Conservation (phyloP, 2,113 vertebrate genomes). For the Blennius ocellaris region DNA sequence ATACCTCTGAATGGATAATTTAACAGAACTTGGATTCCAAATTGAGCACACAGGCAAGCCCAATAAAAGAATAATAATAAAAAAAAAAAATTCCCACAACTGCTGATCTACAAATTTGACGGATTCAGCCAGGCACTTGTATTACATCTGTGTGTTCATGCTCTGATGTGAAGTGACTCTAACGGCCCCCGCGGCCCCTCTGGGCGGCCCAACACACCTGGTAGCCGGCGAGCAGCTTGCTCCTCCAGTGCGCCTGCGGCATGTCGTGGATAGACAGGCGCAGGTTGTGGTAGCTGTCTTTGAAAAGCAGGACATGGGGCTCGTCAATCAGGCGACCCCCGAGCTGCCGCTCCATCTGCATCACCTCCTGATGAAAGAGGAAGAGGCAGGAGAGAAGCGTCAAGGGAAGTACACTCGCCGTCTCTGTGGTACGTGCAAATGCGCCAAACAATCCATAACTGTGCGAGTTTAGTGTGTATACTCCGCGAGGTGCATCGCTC, state of each 20-base stretch:
- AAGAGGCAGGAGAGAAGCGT: constrained; percentile 13
- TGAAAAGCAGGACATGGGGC: constrained; percentile 95
- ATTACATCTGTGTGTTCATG: constrained; percentile 38
- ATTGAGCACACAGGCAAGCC: constrained; percentile 20
- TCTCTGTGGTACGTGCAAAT: constrained; percentile 34
- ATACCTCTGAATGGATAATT: constrained; percentile 45
- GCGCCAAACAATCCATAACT: constrained; percentile 44
- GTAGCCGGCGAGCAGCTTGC: constrained; percentile 96
- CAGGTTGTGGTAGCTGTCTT: constrained; percentile 99
- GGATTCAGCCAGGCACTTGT: constrained; percentile 50
- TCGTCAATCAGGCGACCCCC: constrained; percentile 96
- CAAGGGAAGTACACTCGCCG: constrained; percentile 29
- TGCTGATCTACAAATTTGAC: constrained; percentile 49
- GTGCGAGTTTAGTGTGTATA: constrained; percentile 27
- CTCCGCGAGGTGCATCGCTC: constrained; percentile 23
- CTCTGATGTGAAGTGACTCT: constrained; percentile 54
- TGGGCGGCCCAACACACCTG: constrained; percentile 85
- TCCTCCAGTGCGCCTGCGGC: constrained; percentile 97
- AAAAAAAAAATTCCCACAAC: neutral
- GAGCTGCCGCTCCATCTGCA: constrained; percentile 97
- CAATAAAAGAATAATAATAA: neutral
- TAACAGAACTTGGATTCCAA: constrained; percentile 33
- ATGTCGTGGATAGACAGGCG: constrained; percentile 98
- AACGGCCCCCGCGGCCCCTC: constrained; percentile 23
- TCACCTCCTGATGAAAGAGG: constrained; percentile 89